phyloP scores from a whole-genome alignment of 2,797 vertebrate species.

The Emydoidea blandingii region DNA sequence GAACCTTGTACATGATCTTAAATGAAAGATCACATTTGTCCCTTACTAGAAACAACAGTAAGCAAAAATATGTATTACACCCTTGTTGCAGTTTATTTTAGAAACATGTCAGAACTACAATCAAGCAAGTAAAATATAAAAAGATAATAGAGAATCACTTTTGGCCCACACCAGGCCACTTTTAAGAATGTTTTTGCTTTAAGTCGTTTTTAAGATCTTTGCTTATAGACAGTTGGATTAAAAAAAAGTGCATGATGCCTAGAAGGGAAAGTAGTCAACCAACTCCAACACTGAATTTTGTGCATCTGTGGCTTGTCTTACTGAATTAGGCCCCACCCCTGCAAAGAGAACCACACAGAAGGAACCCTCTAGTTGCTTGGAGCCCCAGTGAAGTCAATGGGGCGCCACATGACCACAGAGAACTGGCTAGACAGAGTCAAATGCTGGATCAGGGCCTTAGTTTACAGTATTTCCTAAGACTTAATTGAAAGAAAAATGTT shows the following conservation, averaged over 20 bases:
- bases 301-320: rapidly evolving
- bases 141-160: not conserved
- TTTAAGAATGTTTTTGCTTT: not conserved
- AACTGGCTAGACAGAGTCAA: not conserved
- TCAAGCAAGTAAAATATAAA: not conserved
- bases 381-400: not conserved
- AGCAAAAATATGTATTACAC: not conserved
- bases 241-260: not conserved
- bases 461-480: not conserved
- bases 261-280: not conserved
- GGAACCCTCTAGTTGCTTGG: not conserved
- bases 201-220: not conserved
- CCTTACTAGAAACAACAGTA: not conserved
- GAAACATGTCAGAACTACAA: not conserved
- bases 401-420: not conserved
- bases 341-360: not conserved
- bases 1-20: not conserved
- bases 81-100: not conserved
- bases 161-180: not conserved
- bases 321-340: not conserved
- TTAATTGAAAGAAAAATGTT: not conserved
- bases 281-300: not conserved
- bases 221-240: not conserved
- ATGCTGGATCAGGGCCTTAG: not conserved
- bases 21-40: not conserved